phyloP scores from a whole-genome alignment of 2,113 vertebrate species.

The Numida meleagris region DNA sequence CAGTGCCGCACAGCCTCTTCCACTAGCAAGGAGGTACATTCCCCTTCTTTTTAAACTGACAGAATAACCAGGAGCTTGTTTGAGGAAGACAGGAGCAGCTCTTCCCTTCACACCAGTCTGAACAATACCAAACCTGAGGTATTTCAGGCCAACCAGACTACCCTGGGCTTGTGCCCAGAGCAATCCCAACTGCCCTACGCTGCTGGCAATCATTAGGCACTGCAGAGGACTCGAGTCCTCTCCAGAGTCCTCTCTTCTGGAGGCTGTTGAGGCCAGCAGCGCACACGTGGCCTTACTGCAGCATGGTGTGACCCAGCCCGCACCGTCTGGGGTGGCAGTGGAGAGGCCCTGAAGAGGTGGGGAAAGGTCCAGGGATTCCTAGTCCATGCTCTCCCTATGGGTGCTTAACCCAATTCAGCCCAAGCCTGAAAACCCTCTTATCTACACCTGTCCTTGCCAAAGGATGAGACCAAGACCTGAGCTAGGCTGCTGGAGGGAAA shows the following conservation, averaged over 20 bases:
- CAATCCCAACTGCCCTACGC: rapidly evolving
- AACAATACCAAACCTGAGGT: neutral
- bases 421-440: neutral
- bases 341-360: neutral
- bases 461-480: neutral
- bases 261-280: neutral
- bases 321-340: neutral
- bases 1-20: neutral
- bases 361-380: neutral
- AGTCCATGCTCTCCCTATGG: rapidly evolving
- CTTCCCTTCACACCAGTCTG: neutral
- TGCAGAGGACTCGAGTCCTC: neutral
- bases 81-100: neutral
- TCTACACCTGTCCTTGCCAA: neutral
- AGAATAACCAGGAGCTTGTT: neutral
- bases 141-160: neutral
- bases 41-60: neutral
- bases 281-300: rapidly evolving
- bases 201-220: neutral
- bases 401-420: neutral
- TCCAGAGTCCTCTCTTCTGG: neutral
- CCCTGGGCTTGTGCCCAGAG: neutral
- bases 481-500: rapidly evolving
- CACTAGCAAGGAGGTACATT: neutral
- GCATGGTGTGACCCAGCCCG: neutral